These are phyloP conservation scores for Poeciliopsis retropinna DNA, from an alignment of 2,113 vertebrate genomes.

Conservation along the genomic window DNA sequence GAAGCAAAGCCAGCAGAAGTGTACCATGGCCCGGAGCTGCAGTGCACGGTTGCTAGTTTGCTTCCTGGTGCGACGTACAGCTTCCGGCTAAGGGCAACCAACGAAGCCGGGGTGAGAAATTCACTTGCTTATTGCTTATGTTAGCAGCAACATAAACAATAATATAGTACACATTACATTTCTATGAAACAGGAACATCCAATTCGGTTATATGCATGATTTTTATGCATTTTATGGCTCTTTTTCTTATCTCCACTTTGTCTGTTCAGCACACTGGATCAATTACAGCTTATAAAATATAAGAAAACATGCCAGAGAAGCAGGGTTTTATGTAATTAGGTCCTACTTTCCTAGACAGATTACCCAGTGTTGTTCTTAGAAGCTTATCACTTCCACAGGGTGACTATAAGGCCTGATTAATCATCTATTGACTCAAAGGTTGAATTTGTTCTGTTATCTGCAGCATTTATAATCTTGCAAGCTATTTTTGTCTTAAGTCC, in stretches of 20 bases:
- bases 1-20: slow-evolving; percentile 84
- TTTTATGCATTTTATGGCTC: not conserved
- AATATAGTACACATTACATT: not conserved
- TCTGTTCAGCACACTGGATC: not conserved
- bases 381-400: slow-evolving; percentile 4
- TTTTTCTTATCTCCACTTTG: not conserved
- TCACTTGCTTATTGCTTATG: not conserved
- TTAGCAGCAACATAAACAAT: not conserved
- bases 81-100: slow-evolving; percentile 90
- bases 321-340: not conserved
- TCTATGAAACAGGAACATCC: not conserved
- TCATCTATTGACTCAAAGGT: slow-evolving; percentile 20
- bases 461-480: not conserved
- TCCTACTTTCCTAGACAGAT: slow-evolving; percentile 23
- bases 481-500: not conserved
- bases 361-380: not conserved
- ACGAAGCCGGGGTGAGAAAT: slow-evolving; percentile 91
- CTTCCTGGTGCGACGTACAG: slow-evolving; percentile 90
- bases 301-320: slow-evolving; percentile 3
- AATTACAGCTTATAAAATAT: not conserved
- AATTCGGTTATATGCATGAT: no score
- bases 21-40: slow-evolving; percentile 86
- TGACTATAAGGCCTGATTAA: slow-evolving; percentile 18
- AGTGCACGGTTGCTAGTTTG: slow-evolving; percentile 90
- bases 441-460: not conserved